phyloP scores from a whole-genome alignment of 1,140 invertebrate species.

The Batillaria attramentaria region DNA sequence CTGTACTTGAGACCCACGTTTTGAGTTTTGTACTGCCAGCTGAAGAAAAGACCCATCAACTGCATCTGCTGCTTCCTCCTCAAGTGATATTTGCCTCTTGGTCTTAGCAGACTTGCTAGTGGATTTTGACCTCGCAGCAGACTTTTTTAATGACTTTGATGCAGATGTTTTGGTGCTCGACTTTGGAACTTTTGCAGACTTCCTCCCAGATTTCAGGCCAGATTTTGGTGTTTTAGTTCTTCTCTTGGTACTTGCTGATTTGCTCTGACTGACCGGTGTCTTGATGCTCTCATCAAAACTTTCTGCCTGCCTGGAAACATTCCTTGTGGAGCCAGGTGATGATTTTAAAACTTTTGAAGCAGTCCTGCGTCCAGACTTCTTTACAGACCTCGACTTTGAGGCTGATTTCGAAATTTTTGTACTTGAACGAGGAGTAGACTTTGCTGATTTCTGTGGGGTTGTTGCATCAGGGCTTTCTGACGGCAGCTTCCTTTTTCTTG shows the following conservation, averaged over 20 bases:
- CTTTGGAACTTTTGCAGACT: background rate
- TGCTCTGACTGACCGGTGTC: background rate
- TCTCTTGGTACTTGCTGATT: background rate
- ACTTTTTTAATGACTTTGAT: no score
- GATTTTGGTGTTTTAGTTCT: background rate
- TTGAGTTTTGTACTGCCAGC: background rate
- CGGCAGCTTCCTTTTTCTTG: background rate
- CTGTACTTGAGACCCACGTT: background rate
- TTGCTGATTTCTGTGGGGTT: background rate
- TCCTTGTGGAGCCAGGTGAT: background rate
- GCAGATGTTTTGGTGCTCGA: background rate
- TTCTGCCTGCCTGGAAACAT: background rate
- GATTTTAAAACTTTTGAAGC: background rate
- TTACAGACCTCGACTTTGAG: background rate
- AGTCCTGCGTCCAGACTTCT: no score
- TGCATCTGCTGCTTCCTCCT: background rate
- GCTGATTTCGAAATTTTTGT: background rate
- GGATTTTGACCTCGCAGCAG: no score
- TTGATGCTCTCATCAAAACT: background rate
- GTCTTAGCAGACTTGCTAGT: background rate
- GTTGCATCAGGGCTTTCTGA: background rate
- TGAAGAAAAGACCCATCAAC: slow-evolving; percentile 16
- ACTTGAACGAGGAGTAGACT: background rate
- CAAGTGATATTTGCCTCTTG: background rate
- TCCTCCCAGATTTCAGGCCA: background rate